Conservation (phyloP, 2,888 invertebrate genomes). For the Hanleya hanleyi region DNA sequence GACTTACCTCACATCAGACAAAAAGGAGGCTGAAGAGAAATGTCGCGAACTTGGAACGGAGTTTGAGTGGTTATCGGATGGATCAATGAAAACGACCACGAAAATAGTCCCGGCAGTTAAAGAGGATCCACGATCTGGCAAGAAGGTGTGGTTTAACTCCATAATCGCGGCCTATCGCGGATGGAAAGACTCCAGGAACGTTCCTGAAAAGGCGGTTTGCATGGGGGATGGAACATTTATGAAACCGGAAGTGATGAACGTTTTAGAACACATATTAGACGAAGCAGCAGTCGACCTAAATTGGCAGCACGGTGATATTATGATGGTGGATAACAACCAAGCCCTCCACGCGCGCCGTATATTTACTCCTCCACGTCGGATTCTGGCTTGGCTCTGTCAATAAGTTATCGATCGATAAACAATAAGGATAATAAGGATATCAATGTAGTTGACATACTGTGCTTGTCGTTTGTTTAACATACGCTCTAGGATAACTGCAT, state of each 20-base stretch:
- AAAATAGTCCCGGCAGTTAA: constrained; percentile 48
- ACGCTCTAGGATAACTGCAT: too few relatives aligned
- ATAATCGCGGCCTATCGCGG: constrained; percentile 57
- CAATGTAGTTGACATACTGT: too few relatives aligned
- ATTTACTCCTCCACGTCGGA: constrained; percentile 54
- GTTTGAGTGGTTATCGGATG: constrained; percentile 52
- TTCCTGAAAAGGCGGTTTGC: constrained; percentile 52
- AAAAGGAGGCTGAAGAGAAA: constrained; percentile 45
- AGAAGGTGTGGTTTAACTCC: constrained; percentile 59
- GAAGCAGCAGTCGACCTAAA: constrained; percentile 49
- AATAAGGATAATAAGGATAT: too few relatives aligned
- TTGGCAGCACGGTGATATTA: constrained; percentile 56
- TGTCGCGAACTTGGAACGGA: constrained; percentile 47
- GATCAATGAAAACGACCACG: constrained; percentile 53
- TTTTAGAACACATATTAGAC: constrained; percentile 41
- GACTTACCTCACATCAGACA: constrained; percentile 49
- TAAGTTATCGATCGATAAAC: too few relatives aligned
- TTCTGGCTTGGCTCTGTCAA: constrained; percentile 55
- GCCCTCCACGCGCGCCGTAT: constrained; percentile 52
- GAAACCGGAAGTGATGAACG: constrained; percentile 48
- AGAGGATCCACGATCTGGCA: constrained; percentile 47
- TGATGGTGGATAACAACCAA: constrained; percentile 56
- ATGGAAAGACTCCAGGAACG: constrained; percentile 56
- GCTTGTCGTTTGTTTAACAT: too few relatives aligned
- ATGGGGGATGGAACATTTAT: constrained; percentile 53